A percentile compares a stretch with the other conserved stretches of the same genome.
phyloP scores from a whole-genome alignment of 2,113 vertebrate species.

The Callocephalon fimbriatum region DNA sequence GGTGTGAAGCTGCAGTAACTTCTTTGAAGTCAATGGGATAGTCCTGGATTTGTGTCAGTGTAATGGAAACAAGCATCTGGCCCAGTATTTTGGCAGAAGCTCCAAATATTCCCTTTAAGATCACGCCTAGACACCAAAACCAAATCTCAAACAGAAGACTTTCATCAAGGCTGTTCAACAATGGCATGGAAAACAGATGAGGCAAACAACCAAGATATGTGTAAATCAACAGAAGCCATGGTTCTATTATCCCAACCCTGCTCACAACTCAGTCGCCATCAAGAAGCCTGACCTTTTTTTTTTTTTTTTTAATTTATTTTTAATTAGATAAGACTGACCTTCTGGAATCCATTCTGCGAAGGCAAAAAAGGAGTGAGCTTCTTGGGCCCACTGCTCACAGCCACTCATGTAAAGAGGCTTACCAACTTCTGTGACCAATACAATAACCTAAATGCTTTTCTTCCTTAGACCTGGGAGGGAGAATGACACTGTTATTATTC shows the following conservation, averaged over 20 bases:
- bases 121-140: not conserved
- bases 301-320: not conserved
- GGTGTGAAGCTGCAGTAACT: not conserved
- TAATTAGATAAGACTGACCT: not conserved
- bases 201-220: not conserved
- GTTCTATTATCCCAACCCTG: not conserved
- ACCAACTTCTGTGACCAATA: not conserved
- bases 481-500: not conserved
- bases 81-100: not conserved
- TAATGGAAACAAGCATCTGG: not conserved
- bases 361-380: not conserved
- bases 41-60: not conserved
- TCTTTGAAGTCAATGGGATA: not conserved
- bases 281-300: not conserved
- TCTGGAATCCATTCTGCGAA: not conserved
- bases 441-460: accelerated
- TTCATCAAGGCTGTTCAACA: not conserved
- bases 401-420: not conserved
- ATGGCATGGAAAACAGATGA: not conserved
- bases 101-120: not conserved
- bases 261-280: not conserved
- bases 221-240: not conserved
- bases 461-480: not conserved
- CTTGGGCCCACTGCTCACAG: not conserved
- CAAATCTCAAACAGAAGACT: not conserved